Evolutionary conservation across 2,797 vertebrate species (phyloP), one percentile per base, ranked within the genome.

Genomic region (Labeo calbasu): DNA sequence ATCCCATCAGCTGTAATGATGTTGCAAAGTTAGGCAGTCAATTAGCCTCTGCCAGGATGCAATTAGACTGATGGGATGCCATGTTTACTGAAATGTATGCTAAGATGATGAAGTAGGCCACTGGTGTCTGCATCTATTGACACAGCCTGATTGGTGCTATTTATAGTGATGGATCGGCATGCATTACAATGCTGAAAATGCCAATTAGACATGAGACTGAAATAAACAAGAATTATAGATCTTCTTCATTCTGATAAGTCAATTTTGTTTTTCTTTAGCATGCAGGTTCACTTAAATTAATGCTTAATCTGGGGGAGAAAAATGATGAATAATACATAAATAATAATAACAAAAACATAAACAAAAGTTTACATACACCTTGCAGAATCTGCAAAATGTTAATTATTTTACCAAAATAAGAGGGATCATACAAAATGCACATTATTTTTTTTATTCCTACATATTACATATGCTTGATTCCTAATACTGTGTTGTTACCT

Each of bases 1-100:
- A 53, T 79, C 79, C 69, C 81, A 81, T 84, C 77, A 46, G 68
- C 48, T 79, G 40, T 86, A 83, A 84, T 69, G 61, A 72, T 84
- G 81, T 36, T 81, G 50, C 53, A 72, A 81, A 72, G 32, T 72
- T 70, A 77, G 73, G 79, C 76, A 78, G 85, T 86, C 80, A 51
- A 84, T 88, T 76, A 70, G 59, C 81, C 66, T 63, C 43, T 88
- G 78, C 79, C 70, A 79, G 81, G 82, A 84, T 82, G 81, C 71
- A 85, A 79, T 89, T 85, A 89, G 65, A 77, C 53, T 63, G 59
- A 55, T 84, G 66, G 61, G 48, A 77, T 68, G 50, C 36, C 32
- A 55, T 68, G 71, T 83, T 83, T 55, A 83, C 59, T 83, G 71
- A 76, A 66, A 83, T 69, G 61, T 76, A 83, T 57, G n/a, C 72